Base-by-base conservation (phyloP, 2,113 vertebrate species). In the Alligator mississippiensis region DNA sequence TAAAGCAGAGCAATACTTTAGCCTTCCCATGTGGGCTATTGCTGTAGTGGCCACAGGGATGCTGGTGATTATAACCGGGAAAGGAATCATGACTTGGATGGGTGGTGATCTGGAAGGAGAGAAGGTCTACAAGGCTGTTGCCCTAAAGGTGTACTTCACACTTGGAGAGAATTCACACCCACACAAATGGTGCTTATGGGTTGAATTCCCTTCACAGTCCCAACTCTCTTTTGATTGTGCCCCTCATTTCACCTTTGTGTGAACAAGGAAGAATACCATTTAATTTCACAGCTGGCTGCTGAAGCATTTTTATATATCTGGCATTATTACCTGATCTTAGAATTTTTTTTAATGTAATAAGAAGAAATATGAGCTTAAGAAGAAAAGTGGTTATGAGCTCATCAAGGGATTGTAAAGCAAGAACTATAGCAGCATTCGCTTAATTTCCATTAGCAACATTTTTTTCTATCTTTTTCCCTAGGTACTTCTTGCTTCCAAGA, bases 331-430 rank as follows among this genome's bases (percentile, higher is more conserved):
- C 62, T 74, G 30, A 80, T 57, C 85, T 91, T 62, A 76, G 60
- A 63, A n/a, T 60, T 21, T 6, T 85, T 91, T 92, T 72, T 84
- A 88, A 87, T 93, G 76, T 66, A 94, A 59, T 88, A 76, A 38
- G 34, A 78, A 62, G 88, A 95, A 89, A 90, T 30, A 90, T 66
- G 60, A 87, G 72, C 83, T 78, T 90, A 54, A 84, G 66, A 92
- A 93, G 80, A 74, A 63, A 91, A 93, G 60, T 79, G 34, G 72
- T 91, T 93, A 81, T 78, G 79, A 83, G 76, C 68, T 60, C 83
- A 91, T 88, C 79, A 84, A 94, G 88, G 82, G 68, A 87, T 85
- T 90, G 82, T 89, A 89, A 90, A 90, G 86, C 84, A 93, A 63
- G 21, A 94, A 85, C 28, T 91, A 79, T 9, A 87, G 68, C 82